phyloP scores from a whole-genome alignment of 2,888 invertebrate species.

The Idaea straminata region DNA sequence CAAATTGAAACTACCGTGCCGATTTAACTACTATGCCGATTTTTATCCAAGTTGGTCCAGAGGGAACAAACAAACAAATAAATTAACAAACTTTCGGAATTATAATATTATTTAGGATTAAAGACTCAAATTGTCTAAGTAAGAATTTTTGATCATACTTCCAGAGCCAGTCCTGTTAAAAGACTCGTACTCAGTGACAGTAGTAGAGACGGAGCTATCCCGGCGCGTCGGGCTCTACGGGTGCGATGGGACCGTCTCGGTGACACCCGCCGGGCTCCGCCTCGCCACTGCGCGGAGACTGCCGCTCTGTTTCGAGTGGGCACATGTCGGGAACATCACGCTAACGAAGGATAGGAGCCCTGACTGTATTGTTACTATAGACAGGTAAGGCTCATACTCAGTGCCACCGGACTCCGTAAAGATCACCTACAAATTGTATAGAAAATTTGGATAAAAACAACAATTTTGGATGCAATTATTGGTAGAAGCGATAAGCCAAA shows the following conservation, averaged over 20 bases:
- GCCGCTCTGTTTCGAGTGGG: constrained; percentile 80
- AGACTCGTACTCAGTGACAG: constrained; percentile 80
- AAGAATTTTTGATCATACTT: constrained; percentile 34
- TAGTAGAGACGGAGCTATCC: constrained; percentile 82
- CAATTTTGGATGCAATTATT: too few species aligned
- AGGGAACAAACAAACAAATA: too few species aligned
- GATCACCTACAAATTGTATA: too few species aligned
- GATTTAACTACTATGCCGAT: too few species aligned
- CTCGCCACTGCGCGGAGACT: constrained; percentile 75
- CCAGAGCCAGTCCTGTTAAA: constrained; percentile 71
- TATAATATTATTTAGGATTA: too few species aligned
- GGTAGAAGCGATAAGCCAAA: too few species aligned
- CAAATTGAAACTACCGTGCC: too few species aligned
- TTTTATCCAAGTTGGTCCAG: too few species aligned
- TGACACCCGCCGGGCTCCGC: constrained; percentile 77
- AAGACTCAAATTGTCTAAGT: too few species aligned
- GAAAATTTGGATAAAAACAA: too few species aligned
- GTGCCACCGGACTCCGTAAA: too few species aligned
- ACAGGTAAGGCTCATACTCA: constrained; percentile 68
- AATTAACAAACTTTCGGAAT: too few species aligned
- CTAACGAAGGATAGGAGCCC: constrained; percentile 78
- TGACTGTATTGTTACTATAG: constrained; percentile 82
- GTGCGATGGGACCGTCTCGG: constrained; percentile 79
- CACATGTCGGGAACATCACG: constrained; percentile 79
- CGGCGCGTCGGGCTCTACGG: constrained; percentile 81